These are phyloP conservation scores for Pristis pectinata DNA, from an alignment of 2,797 vertebrate genomes.

Conservation along the genomic window DNA sequence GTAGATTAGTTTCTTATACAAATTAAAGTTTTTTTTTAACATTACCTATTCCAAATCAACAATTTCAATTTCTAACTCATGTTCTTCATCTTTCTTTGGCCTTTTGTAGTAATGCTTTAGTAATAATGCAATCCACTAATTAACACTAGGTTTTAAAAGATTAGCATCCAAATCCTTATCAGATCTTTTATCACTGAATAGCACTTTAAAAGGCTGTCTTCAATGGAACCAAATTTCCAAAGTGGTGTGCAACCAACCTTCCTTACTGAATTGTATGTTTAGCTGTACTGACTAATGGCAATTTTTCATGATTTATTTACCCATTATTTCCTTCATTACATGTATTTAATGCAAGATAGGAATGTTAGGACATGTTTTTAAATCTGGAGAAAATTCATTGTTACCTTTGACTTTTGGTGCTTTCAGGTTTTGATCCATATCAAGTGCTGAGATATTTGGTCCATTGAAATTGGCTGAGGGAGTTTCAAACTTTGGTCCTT, in stretches of 20 bases:
- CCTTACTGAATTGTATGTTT: too few species aligned
- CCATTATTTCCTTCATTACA: not conserved
- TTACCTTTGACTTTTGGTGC: constrained; percentile 36
- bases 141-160: not conserved
- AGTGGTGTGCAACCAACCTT: too few species aligned
- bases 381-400: constrained; percentile 36
- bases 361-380: constrained; percentile 45
- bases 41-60: not conserved
- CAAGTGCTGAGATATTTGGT: constrained; percentile 25
- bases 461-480: not conserved
- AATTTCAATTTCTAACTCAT: not conserved
- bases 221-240: too few species aligned
- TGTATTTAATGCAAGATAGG: constrained; percentile 45
- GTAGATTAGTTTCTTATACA: not conserved
- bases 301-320: not conserved
- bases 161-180: constrained; percentile 16
- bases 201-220: not conserved
- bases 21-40: not conserved
- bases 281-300: too few species aligned
- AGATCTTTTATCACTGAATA: not conserved
- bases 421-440: constrained; percentile 38
- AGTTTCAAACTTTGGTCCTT: constrained; percentile 2
- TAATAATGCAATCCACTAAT: not conserved
- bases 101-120: not conserved
- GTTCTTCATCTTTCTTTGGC: not conserved